Evolutionary conservation across 2,113 vertebrate genomes (phyloP).

Genomic region (Acrocephalus kingi): DNA sequence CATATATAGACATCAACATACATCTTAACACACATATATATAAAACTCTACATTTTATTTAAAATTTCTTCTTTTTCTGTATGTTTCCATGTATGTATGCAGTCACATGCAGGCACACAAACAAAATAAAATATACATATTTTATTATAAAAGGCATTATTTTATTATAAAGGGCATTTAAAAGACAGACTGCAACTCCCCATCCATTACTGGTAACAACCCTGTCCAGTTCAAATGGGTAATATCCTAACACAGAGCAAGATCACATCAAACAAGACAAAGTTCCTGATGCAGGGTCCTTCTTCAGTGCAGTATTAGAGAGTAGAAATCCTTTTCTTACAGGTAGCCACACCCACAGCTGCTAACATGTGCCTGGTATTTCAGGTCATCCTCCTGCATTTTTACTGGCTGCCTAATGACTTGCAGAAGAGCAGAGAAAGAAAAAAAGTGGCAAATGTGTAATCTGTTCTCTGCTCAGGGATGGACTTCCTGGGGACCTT

Average conservation of each 20-base stretch:
- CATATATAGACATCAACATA: neutral
- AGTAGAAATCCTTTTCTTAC: neutral
- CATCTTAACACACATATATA: neutral
- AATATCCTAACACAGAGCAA: neutral
- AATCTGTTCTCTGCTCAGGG: neutral
- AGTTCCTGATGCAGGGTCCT: neutral
- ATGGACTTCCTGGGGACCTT: neutral
- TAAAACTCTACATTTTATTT: neutral
- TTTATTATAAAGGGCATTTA: neutral
- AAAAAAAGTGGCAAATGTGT: neutral
- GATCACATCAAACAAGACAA: neutral
- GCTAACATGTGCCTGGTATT: neutral
- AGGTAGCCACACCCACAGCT: neutral
- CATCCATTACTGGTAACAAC: neutral
- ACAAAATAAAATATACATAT: neutral
- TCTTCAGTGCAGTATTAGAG: neutral
- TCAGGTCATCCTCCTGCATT: neutral
- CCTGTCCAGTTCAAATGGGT: neutral
- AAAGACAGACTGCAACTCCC: neutral
- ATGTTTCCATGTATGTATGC: neutral
- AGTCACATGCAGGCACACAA: accelerated
- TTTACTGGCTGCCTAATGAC: neutral
- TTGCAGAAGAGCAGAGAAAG: neutral
- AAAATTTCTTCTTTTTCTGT: neutral
- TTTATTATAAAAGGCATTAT: neutral